Percentiles rank a stretch among this genome's conserved stretches.
Conservation (phyloP, 2,113 vertebrate genomes). For the Tetraodon nigroviridis region DNA sequence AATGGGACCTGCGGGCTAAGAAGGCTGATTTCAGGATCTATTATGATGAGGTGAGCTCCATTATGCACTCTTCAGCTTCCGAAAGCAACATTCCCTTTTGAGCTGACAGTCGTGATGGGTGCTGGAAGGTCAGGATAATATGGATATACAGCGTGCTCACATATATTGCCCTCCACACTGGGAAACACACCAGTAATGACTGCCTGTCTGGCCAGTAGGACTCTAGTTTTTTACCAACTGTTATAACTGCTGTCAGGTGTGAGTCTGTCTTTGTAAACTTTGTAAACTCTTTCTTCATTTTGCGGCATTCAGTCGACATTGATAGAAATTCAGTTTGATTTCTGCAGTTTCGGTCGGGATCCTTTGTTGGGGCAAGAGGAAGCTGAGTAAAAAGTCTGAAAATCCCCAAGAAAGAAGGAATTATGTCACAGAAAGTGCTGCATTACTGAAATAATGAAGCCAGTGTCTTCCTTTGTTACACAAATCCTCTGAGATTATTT, state of each 20-base stretch:
- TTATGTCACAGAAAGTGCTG: too few relatives aligned
- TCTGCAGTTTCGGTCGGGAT: neutral
- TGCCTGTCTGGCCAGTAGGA: too few relatives aligned
- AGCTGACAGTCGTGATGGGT: too few relatives aligned
- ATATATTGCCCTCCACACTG: too few relatives aligned
- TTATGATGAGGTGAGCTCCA: constrained; percentile 90
- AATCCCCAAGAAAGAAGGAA: neutral
- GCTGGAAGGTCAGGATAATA: too few relatives aligned
- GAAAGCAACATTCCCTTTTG: neutral
- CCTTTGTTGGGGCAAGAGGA: neutral
- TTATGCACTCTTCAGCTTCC: neutral
- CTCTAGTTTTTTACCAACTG: too few relatives aligned
- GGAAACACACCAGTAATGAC: too few relatives aligned
- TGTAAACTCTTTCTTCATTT: neutral
- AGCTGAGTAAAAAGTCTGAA: neutral
- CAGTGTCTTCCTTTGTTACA: too few relatives aligned
- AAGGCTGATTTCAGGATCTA: constrained; percentile 93
- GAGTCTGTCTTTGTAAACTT: neutral
- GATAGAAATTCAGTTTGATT: neutral
- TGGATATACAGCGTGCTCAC: too few relatives aligned
- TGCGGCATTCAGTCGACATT: neutral
- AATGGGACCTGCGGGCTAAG: constrained; percentile 93
- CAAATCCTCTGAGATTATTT: too few relatives aligned
- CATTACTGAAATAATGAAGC: too few relatives aligned
- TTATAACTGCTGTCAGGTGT: too few relatives aligned